Evolutionary conservation across 2,888 invertebrate genomes (phyloP).

Genomic region (Chymomyza fuscimana): DNA sequence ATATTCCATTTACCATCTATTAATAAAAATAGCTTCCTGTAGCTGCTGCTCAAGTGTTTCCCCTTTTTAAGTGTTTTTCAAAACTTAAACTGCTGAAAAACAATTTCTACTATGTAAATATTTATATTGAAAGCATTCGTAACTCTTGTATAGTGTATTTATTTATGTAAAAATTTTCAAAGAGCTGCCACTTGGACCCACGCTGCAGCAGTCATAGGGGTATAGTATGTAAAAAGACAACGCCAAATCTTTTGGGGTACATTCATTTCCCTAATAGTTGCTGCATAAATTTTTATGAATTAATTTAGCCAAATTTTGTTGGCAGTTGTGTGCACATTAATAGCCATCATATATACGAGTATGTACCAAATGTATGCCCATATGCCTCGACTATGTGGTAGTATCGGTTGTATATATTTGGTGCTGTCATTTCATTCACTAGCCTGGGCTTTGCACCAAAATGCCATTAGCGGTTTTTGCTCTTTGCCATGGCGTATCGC

Average conservation of each 20-base stretch:
- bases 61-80: not conserved
- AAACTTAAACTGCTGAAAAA: not conserved
- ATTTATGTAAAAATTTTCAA: not conserved
- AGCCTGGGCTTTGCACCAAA: constrained; percentile 50
- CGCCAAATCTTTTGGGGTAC: constrained; percentile 26
- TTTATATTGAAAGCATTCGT: not conserved
- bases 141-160: not conserved
- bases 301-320: constrained; percentile 72
- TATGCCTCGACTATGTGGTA: constrained; percentile 5
- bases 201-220: not conserved
- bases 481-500: constrained; percentile 19
- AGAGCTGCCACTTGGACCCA: not conserved
- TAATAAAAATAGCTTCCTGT: not conserved
- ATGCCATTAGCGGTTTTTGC: constrained; percentile 55
- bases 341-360: constrained; percentile 32
- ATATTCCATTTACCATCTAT: not conserved
- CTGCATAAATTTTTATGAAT: constrained; percentile 74
- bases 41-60: not conserved
- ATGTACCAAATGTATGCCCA: constrained; percentile 7
- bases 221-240: constrained; percentile 13
- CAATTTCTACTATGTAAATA: not conserved
- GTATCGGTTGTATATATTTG: constrained; percentile 43
- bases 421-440: constrained; percentile 69
- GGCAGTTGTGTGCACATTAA: constrained; percentile 64
- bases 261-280: constrained; percentile 63